Base-by-base conservation (phyloP, 2,113 vertebrate species). In the Phainopepla nitens region DNA sequence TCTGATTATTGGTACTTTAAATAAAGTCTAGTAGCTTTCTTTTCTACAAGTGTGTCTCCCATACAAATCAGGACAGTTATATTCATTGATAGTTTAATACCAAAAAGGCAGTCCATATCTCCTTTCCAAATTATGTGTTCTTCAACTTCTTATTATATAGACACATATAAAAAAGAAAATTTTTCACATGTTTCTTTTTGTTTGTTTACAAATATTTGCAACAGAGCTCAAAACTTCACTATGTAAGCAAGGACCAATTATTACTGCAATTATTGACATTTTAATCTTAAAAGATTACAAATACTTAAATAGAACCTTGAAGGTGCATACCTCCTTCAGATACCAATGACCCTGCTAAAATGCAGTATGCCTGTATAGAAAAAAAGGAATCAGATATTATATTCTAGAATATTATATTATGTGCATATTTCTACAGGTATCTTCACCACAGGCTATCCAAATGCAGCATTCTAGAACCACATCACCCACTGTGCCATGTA, bases 281-380 rank as follows among this genome's bases (percentile, higher is more conserved):
- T 2, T 35, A 85, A 53, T 65, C 56, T 75, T 84, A 91, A 61
- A 20, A 93, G 25, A 78, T 54, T 31, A 90, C 14, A 22, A 96
- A 94, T n/a, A 92, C 41, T 89, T 54, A 42, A 94, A 80, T 2
- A 65, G 36, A 93, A 58, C 57, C 41, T 44, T 70, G 14, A 79
- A 39, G 91, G 13, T 77, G 75, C 98, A 1, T 97, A 99, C 99
- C 99, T 99, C 99, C 99, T 99, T 99, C 99, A 87, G 99, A 99
- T 28, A 99, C 98, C 96, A 99, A 94, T 24, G 99, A 99, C 86
- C 99, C 99, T 12, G 99, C 99, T 97, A 99, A 98, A 97, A 99
- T 99, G 97, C 98, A 99, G 93, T 99, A 99, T 16, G 99, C 99
- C 99, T 99, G 95, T 68, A 76, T 24, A 8, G 4, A 21, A 62